Base-by-base conservation (phyloP, 1,140 invertebrate species). In the Tetramorium simillimum region DNA sequence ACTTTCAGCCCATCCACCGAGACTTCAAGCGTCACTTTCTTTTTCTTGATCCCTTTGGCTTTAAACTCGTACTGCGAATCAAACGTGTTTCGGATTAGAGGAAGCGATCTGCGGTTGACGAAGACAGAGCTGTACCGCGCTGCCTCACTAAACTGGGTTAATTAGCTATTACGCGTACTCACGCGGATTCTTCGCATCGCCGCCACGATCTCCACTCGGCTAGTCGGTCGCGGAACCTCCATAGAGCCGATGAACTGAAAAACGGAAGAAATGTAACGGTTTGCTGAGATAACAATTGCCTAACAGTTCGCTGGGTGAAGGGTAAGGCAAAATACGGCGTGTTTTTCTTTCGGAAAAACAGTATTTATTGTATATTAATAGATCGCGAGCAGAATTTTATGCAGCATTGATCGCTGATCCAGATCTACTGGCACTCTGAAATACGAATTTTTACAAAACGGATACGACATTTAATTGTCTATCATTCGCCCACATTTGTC, bases 101-200 rank as follows among this genome's bases (percentile, higher is more conserved):
- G 37, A 21, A 51, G 43, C 73, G 21, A 62, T 18, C 14, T 28
- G 73, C 46, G 6, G n/a, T 24, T 43, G n/a, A 18, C 43, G 51
- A 12, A 28, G 7, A 21, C 28, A 10, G 18, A 40, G 9, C 46
- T n/a, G 21, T 24, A 18, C 28, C 43, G 6, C n/a, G 16, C 28
- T 80, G 37, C 16, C 21, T 40, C 10, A 14, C 37, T 43, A 81
- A 33, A 81, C 65, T 73, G 28, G 62, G 43, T 85, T 90, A 90
- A 91, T 86, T 77, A 86, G 58, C 75, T 53, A 85, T 53, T 91
- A 85, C 78, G 86, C 28, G 76, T 92, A 97, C 98, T 98, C 96
- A 99, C 98, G 93, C 99, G 96, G 94, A 99, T 99, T 94, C 99
- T 96, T 86, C 99, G 97, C 99, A 99, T 99, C 76, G 99, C 99